These are phyloP conservation scores for Arremon brunneinucha DNA, from an alignment of 2,797 vertebrate genomes.

Conservation along the genomic window DNA sequence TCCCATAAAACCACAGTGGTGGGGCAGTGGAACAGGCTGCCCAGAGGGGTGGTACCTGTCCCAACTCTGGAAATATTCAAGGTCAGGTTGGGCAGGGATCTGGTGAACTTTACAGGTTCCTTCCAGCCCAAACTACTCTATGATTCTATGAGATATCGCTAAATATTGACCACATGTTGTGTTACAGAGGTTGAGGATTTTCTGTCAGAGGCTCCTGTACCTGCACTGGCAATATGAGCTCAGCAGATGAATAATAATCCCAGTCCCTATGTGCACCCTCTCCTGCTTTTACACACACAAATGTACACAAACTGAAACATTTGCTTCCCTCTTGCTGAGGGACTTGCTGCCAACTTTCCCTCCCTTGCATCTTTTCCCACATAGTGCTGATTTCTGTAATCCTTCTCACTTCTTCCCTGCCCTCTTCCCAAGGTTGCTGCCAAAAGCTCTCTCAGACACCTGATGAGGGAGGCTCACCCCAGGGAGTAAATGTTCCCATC, in stretches of 20 bases:
- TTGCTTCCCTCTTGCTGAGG: neutral
- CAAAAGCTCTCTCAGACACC: neutral
- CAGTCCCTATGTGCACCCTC: neutral
- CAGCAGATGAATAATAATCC: neutral
- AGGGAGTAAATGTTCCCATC: neutral
- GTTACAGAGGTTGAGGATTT: neutral
- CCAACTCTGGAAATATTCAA: neutral
- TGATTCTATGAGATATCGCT: neutral
- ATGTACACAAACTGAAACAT: neutral
- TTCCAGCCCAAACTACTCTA: neutral
- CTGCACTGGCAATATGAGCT: neutral
- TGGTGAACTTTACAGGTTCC: neutral
- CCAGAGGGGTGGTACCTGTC: neutral
- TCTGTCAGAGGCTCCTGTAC: neutral
- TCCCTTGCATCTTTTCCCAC: neutral
- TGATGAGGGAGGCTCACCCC: fast-evolving
- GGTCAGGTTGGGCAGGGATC: neutral
- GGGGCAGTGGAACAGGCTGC: neutral
- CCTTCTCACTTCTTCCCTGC: neutral
- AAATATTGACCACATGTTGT: neutral
- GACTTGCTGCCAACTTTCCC: neutral
- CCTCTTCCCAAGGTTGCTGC: neutral
- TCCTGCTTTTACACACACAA: neutral
- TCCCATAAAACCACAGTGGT: neutral
- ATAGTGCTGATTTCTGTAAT: neutral